Percentiles rank a stretch among this genome's conserved stretches.
These are phyloP conservation scores for Drosophila pseudotakahashii DNA, from an alignment of 2,888 invertebrate species.

Conservation along the genomic window DNA sequence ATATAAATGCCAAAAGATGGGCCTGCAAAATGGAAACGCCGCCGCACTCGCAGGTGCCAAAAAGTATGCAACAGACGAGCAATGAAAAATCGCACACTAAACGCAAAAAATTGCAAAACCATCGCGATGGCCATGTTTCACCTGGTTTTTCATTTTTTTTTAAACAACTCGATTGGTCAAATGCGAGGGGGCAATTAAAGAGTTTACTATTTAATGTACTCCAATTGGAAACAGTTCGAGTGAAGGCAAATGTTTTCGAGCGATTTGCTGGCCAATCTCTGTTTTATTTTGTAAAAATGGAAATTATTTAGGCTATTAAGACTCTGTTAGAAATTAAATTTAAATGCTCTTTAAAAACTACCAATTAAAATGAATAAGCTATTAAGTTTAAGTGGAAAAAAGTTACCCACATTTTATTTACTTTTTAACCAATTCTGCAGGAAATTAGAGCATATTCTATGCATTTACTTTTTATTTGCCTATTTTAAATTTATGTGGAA, in stretches of 20 bases:
- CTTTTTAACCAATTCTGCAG: background rate
- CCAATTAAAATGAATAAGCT: background rate
- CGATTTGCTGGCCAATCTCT: background rate
- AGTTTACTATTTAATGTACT: slow-evolving; percentile 15
- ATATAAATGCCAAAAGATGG: slow-evolving; percentile 40
- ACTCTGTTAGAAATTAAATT: too few species aligned
- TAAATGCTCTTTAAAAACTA: too few species aligned
- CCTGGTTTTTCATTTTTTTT: slow-evolving; percentile 22
- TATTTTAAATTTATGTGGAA: background rate
- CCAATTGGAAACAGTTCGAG: background rate
- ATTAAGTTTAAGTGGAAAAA: background rate
- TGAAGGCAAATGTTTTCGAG: background rate
- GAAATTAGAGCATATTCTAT: background rate
- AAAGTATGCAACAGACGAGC: slow-evolving; percentile 62
- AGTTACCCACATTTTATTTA: too few species aligned
- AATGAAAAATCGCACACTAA: slow-evolving; percentile 74
- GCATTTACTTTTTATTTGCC: too few species aligned
- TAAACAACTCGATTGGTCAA: slow-evolving; percentile 17
- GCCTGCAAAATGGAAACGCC: slow-evolving; percentile 18
- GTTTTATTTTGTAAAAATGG: background rate
- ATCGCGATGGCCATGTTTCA: slow-evolving; percentile 31
- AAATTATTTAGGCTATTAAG: too few species aligned
- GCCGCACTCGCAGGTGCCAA: slow-evolving; percentile 63
- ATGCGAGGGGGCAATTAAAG: background rate
- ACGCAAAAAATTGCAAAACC: slow-evolving; percentile 66